Base-by-base conservation (phyloP, 2,797 vertebrate species). In the Falco columbarius region DNA sequence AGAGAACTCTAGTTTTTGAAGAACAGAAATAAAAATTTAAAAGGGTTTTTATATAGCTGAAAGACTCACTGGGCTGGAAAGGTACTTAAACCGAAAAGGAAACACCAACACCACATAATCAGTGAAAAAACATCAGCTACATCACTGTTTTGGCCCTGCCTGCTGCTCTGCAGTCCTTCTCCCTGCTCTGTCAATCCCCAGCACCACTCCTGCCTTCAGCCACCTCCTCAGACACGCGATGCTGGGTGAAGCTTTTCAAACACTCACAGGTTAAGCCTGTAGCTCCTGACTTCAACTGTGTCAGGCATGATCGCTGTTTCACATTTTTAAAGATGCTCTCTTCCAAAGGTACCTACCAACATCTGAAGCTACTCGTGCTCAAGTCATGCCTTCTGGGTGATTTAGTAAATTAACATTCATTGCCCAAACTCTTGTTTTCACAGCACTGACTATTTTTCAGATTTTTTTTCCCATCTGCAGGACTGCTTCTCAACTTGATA, bases 161-260 rank as follows among this genome's bases (percentile, higher is more conserved):
- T 8, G 18, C 55, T 11, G 9, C 62, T 54, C 49, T 47, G 32
- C 38, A 16, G 51, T 19, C n/a, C 56, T 58, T 4, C 51, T 24
- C 34, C 30, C 30, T 51, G 29, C 34, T 66, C 44, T 9, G 24
- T 12, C 44, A 52, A 3, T 15, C 51, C 77, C 32, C 65, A 38
- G 56, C 40, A 16, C 59, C 16, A 5, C 4, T 47, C 63, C 21
- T 26, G 22, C 68, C 40, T 75, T 29, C 52, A 3, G 0, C 42
- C 56, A 32, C 23, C 74, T 21, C 68, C 30, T 0, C 2, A 2
- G 16, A 11, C 3, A 11, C 0, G 4, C 2, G 2, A 18, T 1
- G 30, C 12, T 2, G 38, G 63, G 19, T 12, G 52, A 65, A 51
- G 65, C 27, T 26, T 36, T 30, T 5, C 91, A 24, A 21, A 6